Evolutionary conservation across 2,797 vertebrate genomes (phyloP), one percentile per base, ranked within the genome.

Genomic region (Sylvilagus floridanus): DNA sequence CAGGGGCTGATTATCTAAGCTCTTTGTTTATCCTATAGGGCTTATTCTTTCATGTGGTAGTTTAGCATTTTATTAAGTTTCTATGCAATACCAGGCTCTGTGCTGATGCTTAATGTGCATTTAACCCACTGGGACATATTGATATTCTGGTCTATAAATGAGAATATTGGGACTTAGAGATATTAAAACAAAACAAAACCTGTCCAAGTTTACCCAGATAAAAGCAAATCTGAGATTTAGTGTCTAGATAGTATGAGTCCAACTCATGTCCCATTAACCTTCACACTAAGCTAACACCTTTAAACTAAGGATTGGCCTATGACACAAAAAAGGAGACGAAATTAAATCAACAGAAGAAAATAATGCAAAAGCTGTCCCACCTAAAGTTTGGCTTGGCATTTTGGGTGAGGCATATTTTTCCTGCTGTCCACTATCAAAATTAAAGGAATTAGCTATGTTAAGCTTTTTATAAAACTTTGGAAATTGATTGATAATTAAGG

Each of bases 341-440:
- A 47, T 88, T 69, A 93, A 81, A 87, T 81, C 66, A 84, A 60
- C 78, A 57, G 37, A 96, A 91, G 28, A 93, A 21, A 84, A 32
- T 77, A 0, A 76, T 47, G 94, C 66, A 92, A 91, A 93, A 84
- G 72, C 54, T 60, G 3, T 93, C 42, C 89, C 26, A n/a, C 24
- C 0, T 52, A 65, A 89, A 90, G 42, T 57, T 17, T 16, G 60
- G 30, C 22, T 94, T 84, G 75, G 66, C 32, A 84, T 95, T 84
- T 91, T 84, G 82, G 96, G 26, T n/a, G 32, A 93, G 28, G 10
- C 1, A 32, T 8, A 75, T 72, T 83, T 85, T 75, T 32, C 42
- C 50, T 89, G 26, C 26, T 37, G 37, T 85, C 32, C 0, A 71
- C 81, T 79, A 86, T 82, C 35, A 97, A 94, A 97, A 94, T 68